These are phyloP conservation scores for Temnothorax unifasciatus DNA, from an alignment of 2,888 invertebrate genomes.

Conservation along the genomic window DNA sequence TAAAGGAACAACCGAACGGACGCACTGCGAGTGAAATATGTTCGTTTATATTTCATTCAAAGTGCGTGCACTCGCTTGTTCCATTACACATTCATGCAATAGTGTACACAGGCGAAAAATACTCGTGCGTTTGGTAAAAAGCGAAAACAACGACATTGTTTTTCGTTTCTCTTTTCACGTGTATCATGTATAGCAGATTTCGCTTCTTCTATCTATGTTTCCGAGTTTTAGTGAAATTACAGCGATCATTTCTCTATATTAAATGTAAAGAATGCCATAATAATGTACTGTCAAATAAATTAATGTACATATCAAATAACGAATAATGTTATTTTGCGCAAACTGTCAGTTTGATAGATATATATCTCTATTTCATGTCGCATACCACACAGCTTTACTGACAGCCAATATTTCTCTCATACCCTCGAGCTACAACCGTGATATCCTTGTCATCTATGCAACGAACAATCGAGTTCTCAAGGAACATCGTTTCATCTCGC, in stretches of 20 bases:
- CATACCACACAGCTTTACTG: neutral
- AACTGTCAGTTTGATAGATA: constrained; percentile 1
- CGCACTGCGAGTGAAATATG: constrained; percentile 55
- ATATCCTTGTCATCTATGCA: constrained; percentile 23
- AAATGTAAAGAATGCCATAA: neutral
- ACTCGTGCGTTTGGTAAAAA: constrained; percentile 32
- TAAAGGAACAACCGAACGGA: constrained; percentile 53
- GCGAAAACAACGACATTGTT: constrained; percentile 30
- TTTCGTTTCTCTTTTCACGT: constrained; percentile 21
- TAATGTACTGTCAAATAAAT: neutral
- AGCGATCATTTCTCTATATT: neutral
- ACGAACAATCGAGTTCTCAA: constrained; percentile 37
- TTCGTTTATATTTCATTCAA: constrained; percentile 56
- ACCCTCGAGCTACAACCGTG: constrained; percentile 8
- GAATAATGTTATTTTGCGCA: neutral
- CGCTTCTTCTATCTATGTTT: neutral
- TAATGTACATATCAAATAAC: neutral
- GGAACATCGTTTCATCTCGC: constrained; percentile 20
- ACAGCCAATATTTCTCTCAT: constrained; percentile 35
- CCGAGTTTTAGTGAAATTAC: constrained; percentile 19
- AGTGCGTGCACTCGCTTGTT: constrained; percentile 55
- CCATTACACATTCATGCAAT: constrained; percentile 55
- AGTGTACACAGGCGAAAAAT: constrained; percentile 33
- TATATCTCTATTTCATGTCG: neutral
- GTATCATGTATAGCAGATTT: constrained; percentile 24